Evolutionary conservation across 2,113 vertebrate genomes (phyloP).

Genomic region (Gasterosteus nipponicus): DNA sequence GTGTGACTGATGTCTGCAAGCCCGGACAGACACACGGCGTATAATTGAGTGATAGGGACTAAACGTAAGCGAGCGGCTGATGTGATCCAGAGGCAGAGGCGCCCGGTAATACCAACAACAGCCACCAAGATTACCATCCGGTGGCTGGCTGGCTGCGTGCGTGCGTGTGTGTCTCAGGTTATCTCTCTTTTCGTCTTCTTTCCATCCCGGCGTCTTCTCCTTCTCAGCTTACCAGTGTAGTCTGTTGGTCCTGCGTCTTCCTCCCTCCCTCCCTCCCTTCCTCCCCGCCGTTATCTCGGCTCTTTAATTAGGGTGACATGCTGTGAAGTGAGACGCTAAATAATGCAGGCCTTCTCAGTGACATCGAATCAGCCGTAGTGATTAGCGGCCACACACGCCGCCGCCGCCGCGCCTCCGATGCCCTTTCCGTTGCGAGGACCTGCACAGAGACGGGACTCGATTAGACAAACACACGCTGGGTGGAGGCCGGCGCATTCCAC

Average conservation of each 20-base stretch:
- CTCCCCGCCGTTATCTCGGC: slow-evolving; percentile 59
- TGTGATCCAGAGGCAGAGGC: slow-evolving; percentile 49
- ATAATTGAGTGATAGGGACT: slow-evolving; percentile 67
- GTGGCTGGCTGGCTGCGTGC: slow-evolving; percentile 46
- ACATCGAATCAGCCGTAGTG: slow-evolving; percentile 67
- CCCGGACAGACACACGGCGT: slow-evolving; percentile 56
- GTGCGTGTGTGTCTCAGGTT: slow-evolving; percentile 23
- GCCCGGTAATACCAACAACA: slow-evolving; percentile 56
- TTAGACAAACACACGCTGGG: not conserved
- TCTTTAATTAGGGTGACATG: slow-evolving; percentile 76
- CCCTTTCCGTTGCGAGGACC: too few relatives aligned
- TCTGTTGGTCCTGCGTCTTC: slow-evolving; percentile 26
- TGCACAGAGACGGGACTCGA: too few relatives aligned
- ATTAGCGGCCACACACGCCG: slow-evolving; percentile 64
- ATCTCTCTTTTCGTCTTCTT: slow-evolving; percentile 34
- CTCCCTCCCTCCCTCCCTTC: slow-evolving; percentile 8
- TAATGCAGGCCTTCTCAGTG: slow-evolving; percentile 78
- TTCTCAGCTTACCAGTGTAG: slow-evolving; percentile 27
- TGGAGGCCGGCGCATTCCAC: not conserved
- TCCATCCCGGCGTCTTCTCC: slow-evolving; percentile 8
- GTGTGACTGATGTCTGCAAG: slow-evolving; percentile 65
- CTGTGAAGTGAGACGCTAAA: slow-evolving; percentile 77
- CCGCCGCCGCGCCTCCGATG: too few relatives aligned
- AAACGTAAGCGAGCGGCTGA: slow-evolving; percentile 67
- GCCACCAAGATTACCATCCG: slow-evolving; percentile 58